Evolutionary conservation across 1,140 invertebrate genomes (phyloP), one percentile per base, ranked within the genome.

Genomic region (Polypedilum vanderplanki): DNA sequence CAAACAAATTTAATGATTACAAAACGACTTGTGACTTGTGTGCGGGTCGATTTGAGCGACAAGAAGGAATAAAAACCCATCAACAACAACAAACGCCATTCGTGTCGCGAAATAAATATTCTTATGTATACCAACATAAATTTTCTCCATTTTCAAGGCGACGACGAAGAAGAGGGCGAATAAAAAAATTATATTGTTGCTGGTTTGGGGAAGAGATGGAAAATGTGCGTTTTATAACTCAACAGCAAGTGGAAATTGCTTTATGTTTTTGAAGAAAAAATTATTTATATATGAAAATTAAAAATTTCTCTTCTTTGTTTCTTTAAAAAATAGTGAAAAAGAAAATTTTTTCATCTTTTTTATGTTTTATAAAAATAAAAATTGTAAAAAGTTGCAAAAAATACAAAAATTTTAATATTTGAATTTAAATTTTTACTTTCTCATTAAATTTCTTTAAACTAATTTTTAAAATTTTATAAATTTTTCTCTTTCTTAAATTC

Each of bases 1-100:
- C 65, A 70, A 70, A 70, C 65, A 70, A 70, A 70, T 70, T 70
- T 70, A 70, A 70, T 70, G 65, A 70, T 22, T 70, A 70, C 65
- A 70, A 70, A 70, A 70, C 65, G 65, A n/a, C 46, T 57, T 33
- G n/a, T n/a, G 24, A 33, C 24, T 33, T 57, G 46, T 57, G n/a
- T 22, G 17, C 65, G 65, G 20, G 65, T 9, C 65, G 65, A 70
- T 3, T 20, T 33, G n/a, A 57, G n/a, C 46, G 46, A 57, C 46
- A 57, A 57, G 8, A 20, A 70, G n/a, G 18, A 67, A 20, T n/a
- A 67, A 67, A 17, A 67, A 67, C 17, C 24, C 24, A 67, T n/a
- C 17, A 67, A 67, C 17, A 67, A 17, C 64, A 70, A 70, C 17
- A 18, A 70, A 70, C 9, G 65, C 65, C 20, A 57, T 57, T 57